A percentile compares a stretch with the other conserved stretches of the same genome.
Conservation (phyloP, 2,113 vertebrate species). For the Siphamia tubifer region DNA sequence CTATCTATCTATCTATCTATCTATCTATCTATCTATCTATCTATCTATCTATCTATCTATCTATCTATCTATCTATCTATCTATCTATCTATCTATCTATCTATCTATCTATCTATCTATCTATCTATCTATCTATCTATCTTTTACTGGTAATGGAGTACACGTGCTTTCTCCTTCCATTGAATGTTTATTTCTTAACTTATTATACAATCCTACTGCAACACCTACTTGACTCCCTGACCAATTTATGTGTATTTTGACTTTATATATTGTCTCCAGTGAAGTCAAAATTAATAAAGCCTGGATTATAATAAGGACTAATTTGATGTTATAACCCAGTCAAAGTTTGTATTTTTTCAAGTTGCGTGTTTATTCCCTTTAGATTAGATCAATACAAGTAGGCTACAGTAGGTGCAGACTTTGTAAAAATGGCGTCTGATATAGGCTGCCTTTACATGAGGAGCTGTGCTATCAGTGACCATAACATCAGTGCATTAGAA, state of each 20-base stretch:
- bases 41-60: too few relatives aligned
- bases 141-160: too few relatives aligned
- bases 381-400: neutral
- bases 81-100: too few relatives aligned
- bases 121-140: too few relatives aligned
- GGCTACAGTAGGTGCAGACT: constrained; percentile 25
- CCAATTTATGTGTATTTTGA: neutral
- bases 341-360: neutral
- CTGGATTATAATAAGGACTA: fast-evolving
- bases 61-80: too few relatives aligned
- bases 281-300: neutral
- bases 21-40: too few relatives aligned
- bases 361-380: neutral
- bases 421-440: constrained; percentile 68
- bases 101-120: too few relatives aligned
- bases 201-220: too few relatives aligned
- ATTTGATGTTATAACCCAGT: neutral
- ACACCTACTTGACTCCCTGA: too few relatives aligned
- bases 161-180: too few relatives aligned
- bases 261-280: neutral
- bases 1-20: too few relatives aligned
- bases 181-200: too few relatives aligned
- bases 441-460: constrained; percentile 15
- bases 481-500: constrained; percentile 22
- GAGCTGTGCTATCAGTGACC: constrained; percentile 33